A percentile compares a stretch with the other conserved stretches of the same genome.
Conservation (phyloP, 30 jellyfish, hydroid and myxozoan genomes). For the Cassiopea andromeda region DNA sequence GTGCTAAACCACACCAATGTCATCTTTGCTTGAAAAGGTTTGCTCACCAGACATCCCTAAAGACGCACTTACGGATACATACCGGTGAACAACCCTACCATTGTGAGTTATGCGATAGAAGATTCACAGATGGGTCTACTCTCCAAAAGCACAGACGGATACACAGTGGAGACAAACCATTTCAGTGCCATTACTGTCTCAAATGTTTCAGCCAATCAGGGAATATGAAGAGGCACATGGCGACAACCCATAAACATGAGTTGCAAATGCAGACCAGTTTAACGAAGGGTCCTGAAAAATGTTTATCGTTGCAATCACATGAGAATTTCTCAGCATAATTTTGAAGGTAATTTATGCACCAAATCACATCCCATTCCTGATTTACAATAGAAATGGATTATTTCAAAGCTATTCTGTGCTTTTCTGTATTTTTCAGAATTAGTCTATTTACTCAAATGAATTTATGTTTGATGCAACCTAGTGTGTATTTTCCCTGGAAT, state of each 20-base stretch:
- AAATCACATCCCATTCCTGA: too few relatives aligned
- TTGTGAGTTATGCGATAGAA: constrained; percentile 61
- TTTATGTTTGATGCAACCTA: too few relatives aligned
- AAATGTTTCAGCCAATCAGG: constrained; percentile 83
- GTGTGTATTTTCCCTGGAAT: too few relatives aligned
- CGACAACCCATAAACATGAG: constrained; percentile 56
- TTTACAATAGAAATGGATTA: too few relatives aligned
- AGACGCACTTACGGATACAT: constrained; percentile 81
- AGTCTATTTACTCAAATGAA: too few relatives aligned
- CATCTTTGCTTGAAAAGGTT: constrained; percentile 62
- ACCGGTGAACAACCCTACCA: constrained; percentile 83
- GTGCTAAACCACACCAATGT: constrained; percentile 76
- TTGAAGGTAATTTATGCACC: too few relatives aligned
- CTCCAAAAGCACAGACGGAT: constrained; percentile 79
- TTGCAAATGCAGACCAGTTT: background rate
- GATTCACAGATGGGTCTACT: constrained; percentile 86
- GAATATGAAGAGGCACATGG: constrained; percentile 80
- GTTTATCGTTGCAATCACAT: background rate
- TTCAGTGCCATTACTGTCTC: constrained; percentile 55
- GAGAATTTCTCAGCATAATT: background rate
- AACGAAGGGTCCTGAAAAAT: background rate
- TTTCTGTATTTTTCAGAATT: too few relatives aligned
- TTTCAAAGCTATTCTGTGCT: too few relatives aligned
- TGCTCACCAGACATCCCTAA: constrained; percentile 73
- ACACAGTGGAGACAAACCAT: constrained; percentile 83